Evolutionary conservation across 1,140 invertebrate genomes (phyloP).

Genomic region (Drosophila pectinifera): DNA sequence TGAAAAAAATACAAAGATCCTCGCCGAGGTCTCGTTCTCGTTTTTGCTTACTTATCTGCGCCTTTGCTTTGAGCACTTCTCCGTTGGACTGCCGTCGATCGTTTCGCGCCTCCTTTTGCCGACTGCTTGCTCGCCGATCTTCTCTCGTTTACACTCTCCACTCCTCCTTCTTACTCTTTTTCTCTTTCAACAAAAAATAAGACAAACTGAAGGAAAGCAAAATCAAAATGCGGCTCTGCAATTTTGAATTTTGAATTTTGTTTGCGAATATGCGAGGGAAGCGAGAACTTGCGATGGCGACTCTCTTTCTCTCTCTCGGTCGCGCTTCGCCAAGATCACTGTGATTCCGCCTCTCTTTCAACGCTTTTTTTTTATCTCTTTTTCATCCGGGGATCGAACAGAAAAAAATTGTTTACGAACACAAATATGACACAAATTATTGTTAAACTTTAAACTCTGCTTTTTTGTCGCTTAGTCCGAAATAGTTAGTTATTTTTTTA

Average conservation of each 20-base stretch:
- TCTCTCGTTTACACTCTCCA: slow-evolving; percentile 4
- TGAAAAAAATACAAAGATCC: slow-evolving; percentile 34
- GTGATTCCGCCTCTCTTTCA: slow-evolving; percentile 20
- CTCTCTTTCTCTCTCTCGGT: slow-evolving; percentile 21
- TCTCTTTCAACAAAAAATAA: slow-evolving; percentile 65
- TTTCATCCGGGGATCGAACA: slow-evolving; percentile 53
- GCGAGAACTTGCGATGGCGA: slow-evolving; percentile 33
- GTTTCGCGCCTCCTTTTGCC: slow-evolving; percentile 16
- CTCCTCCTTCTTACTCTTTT: slow-evolving; percentile 21
- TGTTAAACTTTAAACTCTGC: slow-evolving; percentile 25
- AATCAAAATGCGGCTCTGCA: slow-evolving; percentile 32
- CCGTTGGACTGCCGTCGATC: slow-evolving; percentile 37
- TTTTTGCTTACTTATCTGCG: slow-evolving; percentile 70
- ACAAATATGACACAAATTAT: slow-evolving; percentile 56
- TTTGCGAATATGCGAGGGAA: slow-evolving; percentile 49
- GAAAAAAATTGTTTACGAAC: slow-evolving; percentile 74
- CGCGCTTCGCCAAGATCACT: slow-evolving; percentile 54
- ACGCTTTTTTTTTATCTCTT: slow-evolving; percentile 31
- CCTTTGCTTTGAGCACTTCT: slow-evolving; percentile 58
- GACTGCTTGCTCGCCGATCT: slow-evolving; percentile 10
- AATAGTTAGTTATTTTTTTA: slow-evolving; percentile 33
- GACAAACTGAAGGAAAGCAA: slow-evolving; percentile 66
- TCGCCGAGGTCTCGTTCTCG: slow-evolving; percentile 18
- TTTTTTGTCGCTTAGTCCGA: slow-evolving; percentile 29
- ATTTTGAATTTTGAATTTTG: slow-evolving; percentile 75